Percentiles rank a stretch among this genome's conserved stretches.
Conservation (phyloP, 2,888 invertebrate genomes). For the Gastracanthus pulcherrimus region DNA sequence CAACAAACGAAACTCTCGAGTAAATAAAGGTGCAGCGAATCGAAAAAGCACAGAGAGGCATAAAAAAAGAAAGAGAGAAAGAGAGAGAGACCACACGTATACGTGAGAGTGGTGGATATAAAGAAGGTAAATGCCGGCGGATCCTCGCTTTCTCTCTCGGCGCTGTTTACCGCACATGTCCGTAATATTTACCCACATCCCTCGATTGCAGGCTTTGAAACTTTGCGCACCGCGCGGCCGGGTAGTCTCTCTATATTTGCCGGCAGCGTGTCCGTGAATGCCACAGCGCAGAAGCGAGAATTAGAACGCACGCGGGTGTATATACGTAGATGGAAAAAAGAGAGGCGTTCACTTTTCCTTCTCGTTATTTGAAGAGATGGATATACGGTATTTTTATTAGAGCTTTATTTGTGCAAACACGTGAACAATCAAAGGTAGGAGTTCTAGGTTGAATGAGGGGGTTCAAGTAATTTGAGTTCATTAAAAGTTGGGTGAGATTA, state of each 20-base stretch:
- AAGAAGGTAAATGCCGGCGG: no score
- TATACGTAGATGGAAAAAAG: not conserved
- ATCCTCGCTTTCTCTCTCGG: not conserved
- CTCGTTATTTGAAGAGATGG: no score
- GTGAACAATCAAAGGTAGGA: not conserved
- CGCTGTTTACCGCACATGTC: constrained; percentile 54
- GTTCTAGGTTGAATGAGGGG: not conserved
- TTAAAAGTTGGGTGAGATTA: not conserved
- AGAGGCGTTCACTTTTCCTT: not conserved
- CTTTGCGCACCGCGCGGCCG: no score
- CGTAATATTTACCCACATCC: constrained; percentile 59
- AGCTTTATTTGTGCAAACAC: not conserved
- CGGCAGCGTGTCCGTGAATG: not conserved
- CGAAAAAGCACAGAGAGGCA: constrained; percentile 13
- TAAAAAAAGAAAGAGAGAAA: no score
- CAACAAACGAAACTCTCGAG: not conserved
- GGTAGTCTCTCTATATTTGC: no score
- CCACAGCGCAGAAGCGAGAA: not conserved
- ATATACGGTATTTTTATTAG: no score
- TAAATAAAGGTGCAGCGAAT: not conserved
- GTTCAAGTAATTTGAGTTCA: constrained; percentile 1
- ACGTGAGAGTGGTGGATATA: not conserved
- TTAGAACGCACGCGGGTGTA: not conserved
- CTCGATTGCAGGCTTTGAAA: constrained; percentile 39
- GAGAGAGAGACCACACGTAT: no score